Percentiles rank a stretch among this genome's conserved stretches.
Evolutionary conservation across 2,888 invertebrate genomes (phyloP).

Genomic region (Chelonus formosanus): DNA sequence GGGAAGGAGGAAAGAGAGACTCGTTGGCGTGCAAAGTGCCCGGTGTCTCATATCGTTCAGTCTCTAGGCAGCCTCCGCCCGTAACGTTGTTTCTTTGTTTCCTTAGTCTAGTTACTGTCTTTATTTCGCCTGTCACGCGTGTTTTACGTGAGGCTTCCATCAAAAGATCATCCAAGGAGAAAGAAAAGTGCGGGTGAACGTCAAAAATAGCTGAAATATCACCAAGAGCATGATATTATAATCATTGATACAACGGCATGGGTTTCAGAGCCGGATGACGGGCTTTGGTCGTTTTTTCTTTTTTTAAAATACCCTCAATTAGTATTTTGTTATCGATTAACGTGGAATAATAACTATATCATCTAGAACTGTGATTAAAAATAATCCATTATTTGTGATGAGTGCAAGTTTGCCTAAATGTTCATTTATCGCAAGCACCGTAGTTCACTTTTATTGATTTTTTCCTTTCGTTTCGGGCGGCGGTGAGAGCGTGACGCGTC

Average conservation of each 20-base stretch:
- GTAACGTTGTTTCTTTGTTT: constrained; percentile 57
- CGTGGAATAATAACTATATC: too few relatives aligned
- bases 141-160: constrained; percentile 23
- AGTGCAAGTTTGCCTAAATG: constrained; percentile 47
- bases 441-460: constrained; percentile 59
- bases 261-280: constrained; percentile 27
- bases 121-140: constrained; percentile 42
- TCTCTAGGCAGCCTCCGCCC: constrained; percentile 60
- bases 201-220: neutral
- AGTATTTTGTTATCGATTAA: neutral
- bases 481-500: constrained; percentile 42
- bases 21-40: constrained; percentile 29
- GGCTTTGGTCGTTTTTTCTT: constrained; percentile 18
- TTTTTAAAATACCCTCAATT: constrained; percentile 2
- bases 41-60: constrained; percentile 40
- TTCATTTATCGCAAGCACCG: constrained; percentile 51
- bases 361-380: neutral
- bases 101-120: constrained; percentile 55
- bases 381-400: neutral
- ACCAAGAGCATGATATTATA: neutral
- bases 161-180: constrained; percentile 17
- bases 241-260: constrained; percentile 6
- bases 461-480: constrained; percentile 57
- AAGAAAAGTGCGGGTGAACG: constrained; percentile 6
- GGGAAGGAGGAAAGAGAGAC: constrained; percentile 19